These are phyloP conservation scores for Butorides virescens DNA, from an alignment of 2,113 vertebrate species.

Conservation along the genomic window DNA sequence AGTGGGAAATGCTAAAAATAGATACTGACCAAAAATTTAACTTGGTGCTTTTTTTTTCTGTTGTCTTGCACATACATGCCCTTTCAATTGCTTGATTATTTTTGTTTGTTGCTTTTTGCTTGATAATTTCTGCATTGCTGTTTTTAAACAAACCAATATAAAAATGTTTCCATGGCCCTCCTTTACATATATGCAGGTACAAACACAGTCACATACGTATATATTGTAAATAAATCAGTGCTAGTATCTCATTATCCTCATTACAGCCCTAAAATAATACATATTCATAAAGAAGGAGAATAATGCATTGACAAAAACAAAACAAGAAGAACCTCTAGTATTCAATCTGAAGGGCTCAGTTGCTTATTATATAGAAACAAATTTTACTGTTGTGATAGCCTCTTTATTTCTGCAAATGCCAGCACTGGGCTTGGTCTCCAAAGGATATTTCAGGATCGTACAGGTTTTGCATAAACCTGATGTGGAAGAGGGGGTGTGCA, in stretches of 20 bases:
- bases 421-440: not conserved
- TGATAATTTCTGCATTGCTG: not conserved
- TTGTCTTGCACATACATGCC: not conserved
- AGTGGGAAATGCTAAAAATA: not conserved
- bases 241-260: not conserved
- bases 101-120: not conserved
- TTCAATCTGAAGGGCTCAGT: not conserved
- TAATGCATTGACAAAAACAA: not conserved
- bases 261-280: not conserved
- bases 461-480: not conserved
- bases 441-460: conserved; percentile 39
- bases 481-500: conserved; percentile 17
- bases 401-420: not conserved
- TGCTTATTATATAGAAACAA: not conserved
- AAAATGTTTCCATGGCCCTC: not conserved
- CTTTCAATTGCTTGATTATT: not conserved
- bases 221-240: not conserved
- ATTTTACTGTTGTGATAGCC: not conserved
- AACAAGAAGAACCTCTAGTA: not conserved
- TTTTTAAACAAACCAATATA: not conserved
- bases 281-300: not conserved
- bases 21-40: not conserved
- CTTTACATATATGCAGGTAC: not conserved
- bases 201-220: not conserved
- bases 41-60: not conserved